Evolutionary conservation across 2,888 invertebrate species (phyloP), one percentile per base, ranked within the genome.

Genomic region (Hetaerina titia): DNA sequence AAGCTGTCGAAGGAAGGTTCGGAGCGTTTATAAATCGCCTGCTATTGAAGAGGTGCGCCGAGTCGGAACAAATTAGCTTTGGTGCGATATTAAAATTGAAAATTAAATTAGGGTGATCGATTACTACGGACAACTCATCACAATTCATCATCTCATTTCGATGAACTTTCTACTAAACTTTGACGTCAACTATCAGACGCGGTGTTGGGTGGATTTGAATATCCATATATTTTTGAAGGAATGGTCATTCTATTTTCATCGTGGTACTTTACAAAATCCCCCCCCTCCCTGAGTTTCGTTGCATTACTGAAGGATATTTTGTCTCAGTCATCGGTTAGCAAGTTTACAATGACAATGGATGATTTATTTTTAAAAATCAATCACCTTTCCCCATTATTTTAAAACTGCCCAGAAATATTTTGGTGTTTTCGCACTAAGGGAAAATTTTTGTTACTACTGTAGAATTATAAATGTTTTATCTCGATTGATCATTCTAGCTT

Each of bases 61-160:
- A 81, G 81, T 81, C 81, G 81, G 81, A 81, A 81, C 81, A 81
- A 81, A 81, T 81, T 81, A 81, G 81, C 81, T 81, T 81, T 31
- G 81, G 81, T 31, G 81, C 81, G 81, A 81, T 81, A 81, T 81
- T 81, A 81, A 81, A 81, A 81, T 81, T 81, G 81, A 81, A 81
- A 81, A 81, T 81, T 81, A 81, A 31, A 81, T 31, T 81, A 81
- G 25, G 25, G 25, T 31, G 81, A 81, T 81, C 81, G 81, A 81
- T 81, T 81, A 81, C 81, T 81, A 81, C 31, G 81, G 81, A 15
- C 81, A 81, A 31, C 81, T 81, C 81, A 81, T 81, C 81, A 81
- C 25, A 81, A 81, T 81, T 81, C 25, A 81, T 81, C 81, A 81
- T 81, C 81, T 31, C 81, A 81, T 81, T 81, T 81, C 81, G 81